Conservation (phyloP, 2,797 vertebrate species). For the Furcifer pardalis region DNA sequence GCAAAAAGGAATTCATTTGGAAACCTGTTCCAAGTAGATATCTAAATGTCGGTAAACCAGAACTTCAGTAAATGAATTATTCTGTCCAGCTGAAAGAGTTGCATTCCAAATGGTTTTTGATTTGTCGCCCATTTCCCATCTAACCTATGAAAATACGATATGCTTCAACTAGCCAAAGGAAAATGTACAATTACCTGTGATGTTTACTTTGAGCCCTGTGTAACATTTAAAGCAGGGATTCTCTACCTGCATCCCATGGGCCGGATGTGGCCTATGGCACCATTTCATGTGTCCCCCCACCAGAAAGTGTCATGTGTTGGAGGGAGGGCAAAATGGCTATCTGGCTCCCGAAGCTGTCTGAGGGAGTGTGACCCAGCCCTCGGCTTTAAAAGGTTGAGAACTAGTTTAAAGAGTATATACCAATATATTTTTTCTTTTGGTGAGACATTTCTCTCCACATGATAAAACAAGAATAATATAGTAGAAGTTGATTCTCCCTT, state of each 20-base stretch:
- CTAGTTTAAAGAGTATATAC: too few species aligned
- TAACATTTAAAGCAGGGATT: constrained; percentile 19
- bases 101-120: constrained; percentile 38
- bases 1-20: constrained; percentile 8
- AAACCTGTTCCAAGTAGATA: background rate
- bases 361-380: too few species aligned
- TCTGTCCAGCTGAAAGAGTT: constrained; percentile 8
- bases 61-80: background rate
- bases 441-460: background rate
- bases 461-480: background rate
- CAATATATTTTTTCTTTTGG: background rate
- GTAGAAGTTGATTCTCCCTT: background rate
- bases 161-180: background rate
- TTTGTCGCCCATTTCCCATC: background rate
- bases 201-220: background rate
- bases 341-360: too few species aligned
- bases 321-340: too few species aligned
- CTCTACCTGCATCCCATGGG: too few species aligned
- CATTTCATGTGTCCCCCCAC: too few species aligned
- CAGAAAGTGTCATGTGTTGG: too few species aligned
- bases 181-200: background rate
- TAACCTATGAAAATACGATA: background rate
- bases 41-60: background rate
- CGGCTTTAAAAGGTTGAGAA: too few species aligned
- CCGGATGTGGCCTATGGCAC: too few species aligned